These are phyloP conservation scores for Actinernus sp. DNA, from an alignment of 92 coral and sea anemone species.

Conservation along the genomic window DNA sequence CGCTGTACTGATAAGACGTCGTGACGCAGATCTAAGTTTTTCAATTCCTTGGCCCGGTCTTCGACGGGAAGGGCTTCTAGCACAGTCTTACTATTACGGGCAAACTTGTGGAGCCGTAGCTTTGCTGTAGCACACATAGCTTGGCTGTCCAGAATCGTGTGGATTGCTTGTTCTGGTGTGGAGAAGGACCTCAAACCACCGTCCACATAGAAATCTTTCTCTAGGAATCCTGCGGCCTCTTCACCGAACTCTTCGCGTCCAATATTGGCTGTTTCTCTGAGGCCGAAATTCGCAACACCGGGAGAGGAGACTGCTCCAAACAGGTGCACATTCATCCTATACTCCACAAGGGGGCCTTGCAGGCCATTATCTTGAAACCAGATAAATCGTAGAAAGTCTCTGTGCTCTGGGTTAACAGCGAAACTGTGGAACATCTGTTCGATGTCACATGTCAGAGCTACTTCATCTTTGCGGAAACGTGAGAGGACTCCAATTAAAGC, in stretches of 20 bases:
- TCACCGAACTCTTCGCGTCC: slow-evolving; percentile 9
- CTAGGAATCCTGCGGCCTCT: slow-evolving; percentile 30
- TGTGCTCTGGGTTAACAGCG: slow-evolving; percentile 19
- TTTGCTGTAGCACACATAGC: slow-evolving; percentile 26
- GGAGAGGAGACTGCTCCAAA: slow-evolving; percentile 51
- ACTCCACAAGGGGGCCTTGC: slow-evolving; percentile 33
- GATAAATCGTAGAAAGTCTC: slow-evolving; percentile 41
- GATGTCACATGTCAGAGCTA: slow-evolving; percentile 34
- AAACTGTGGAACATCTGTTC: slow-evolving; percentile 60
- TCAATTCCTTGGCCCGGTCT: slow-evolving; percentile 49
- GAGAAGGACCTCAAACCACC: slow-evolving; percentile 44
- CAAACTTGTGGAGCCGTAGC: slow-evolving; percentile 53
- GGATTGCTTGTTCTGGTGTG: slow-evolving; percentile 24
- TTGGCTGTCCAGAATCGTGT: slow-evolving; percentile 12
- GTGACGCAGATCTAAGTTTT: slow-evolving; percentile 48
- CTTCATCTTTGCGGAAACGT: slow-evolving; percentile 51
- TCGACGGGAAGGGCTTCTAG: slow-evolving; percentile 33
- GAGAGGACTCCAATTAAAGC: slow-evolving; percentile 31
- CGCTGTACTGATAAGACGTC: slow-evolving; percentile 45
- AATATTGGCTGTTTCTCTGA: slow-evolving; percentile 19
- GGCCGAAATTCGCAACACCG: slow-evolving; percentile 41
- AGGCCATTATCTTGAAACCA: slow-evolving; percentile 44
- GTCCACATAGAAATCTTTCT: slow-evolving; percentile 39
- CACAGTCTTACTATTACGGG: slow-evolving; percentile 37
- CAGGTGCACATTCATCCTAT: slow-evolving; percentile 44